A percentile compares a stretch with the other conserved stretches of the same genome.
phyloP scores from a whole-genome alignment of 2,888 invertebrate genomes.

The Epistrophella euchroma region DNA sequence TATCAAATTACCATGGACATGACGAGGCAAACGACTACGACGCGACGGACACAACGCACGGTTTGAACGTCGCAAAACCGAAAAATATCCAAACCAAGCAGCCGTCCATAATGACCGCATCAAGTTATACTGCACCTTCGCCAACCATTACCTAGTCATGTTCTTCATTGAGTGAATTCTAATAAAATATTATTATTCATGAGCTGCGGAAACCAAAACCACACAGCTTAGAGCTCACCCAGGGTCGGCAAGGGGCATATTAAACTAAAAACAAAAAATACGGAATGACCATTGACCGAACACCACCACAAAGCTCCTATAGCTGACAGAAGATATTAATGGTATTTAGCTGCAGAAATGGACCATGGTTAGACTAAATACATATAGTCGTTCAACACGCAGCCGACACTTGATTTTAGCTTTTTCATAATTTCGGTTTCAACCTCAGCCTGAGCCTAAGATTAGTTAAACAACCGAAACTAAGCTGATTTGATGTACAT shows the following conservation, averaged over 20 bases:
- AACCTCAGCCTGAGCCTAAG: slow-evolving; percentile 28
- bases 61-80: slow-evolving; percentile 20
- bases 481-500: slow-evolving; percentile 52
- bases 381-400: neutral
- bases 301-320: slow-evolving; percentile 19
- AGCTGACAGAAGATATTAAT: slow-evolving; percentile 28
- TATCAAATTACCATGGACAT: slow-evolving; percentile 54
- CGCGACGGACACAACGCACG: neutral
- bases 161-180: slow-evolving; percentile 41
- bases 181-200: slow-evolving; percentile 42
- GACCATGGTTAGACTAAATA: neutral
- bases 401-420: slow-evolving; percentile 27
- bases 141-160: neutral
- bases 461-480: slow-evolving; percentile 37
- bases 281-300: slow-evolving; percentile 48
- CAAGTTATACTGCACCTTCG: slow-evolving; percentile 46
- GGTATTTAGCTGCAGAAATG: slow-evolving; percentile 13
- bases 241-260: slow-evolving; percentile 6
- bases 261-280: neutral
- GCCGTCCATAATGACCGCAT: slow-evolving; percentile 40
- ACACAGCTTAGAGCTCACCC: neutral
- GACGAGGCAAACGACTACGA: neutral
- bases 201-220: slow-evolving; percentile 48
- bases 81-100: slow-evolving; percentile 38
- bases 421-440: neutral